Base-by-base conservation (phyloP, 2,888 invertebrate genomes). In the Micropterix aruncella region DNA sequence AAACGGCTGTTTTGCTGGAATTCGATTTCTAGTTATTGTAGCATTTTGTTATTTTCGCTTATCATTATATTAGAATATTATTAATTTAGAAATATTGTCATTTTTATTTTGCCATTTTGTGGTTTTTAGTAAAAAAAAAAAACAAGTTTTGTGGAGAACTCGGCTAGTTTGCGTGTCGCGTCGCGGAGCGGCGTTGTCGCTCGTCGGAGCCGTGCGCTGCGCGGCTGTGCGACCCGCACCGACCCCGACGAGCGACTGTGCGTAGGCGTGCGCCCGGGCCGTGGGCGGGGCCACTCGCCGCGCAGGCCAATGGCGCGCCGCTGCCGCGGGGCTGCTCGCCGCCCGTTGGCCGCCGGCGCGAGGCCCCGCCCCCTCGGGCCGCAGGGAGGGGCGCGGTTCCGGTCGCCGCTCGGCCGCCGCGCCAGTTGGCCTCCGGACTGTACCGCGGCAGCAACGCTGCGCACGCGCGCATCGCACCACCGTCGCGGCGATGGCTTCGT, bases 181-280 rank as follows among this genome's bases (percentile, higher is more conserved):
- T n/a, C n/a, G n/a, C n/a, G n/a, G n/a, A n/a, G n/a, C n/a, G n/a
- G n/a, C n/a, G n/a, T n/a, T n/a, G n/a, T n/a, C 27, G 27, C 5
- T 7, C 27, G 27, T 7, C 27, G 27, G 12, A 27, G 12, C 27
- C 5, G 27, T 5, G 7, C 40, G 27, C 19, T 18, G 56, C 60
- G 60, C 62, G 62, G 63, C 63, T 61, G 62, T 63, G 63, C 65
- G 61, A 61, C 60, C 60, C 48, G 46, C 69, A 64, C 62, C 61
- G 63, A 65, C 66, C 67, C 65, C 60, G 63, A 67, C 65, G 56
- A 51, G 53, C 45, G 48, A 50, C 52, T 51, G 50, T 53, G 53
- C 51, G 48, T 56, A 53, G 56, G 50, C 54, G 55, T 56, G 53
- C 60, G 57, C 58, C 58, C 60, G 58, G 62, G 61, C 61, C 60